Evolutionary conservation across 92 coral and sea anemone genomes (phyloP), one percentile per base, ranked within the genome.

Genomic region (Parazoanthus darwini): DNA sequence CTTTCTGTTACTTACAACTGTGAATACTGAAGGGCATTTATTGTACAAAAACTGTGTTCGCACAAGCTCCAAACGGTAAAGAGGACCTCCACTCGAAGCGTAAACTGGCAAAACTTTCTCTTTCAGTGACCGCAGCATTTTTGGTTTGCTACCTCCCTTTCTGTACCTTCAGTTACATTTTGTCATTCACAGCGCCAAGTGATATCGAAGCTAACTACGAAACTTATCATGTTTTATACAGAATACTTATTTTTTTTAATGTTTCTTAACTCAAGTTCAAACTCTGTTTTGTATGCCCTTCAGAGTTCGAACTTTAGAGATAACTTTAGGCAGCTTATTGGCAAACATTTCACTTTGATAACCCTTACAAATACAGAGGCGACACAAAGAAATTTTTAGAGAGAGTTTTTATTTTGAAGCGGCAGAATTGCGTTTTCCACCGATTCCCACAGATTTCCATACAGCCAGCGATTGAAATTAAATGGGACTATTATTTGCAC

Each of bases 1-100:
- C 9, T 46, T 74, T 74, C 78, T 74, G 78, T 22, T 74, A 74
- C n/a, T 74, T 35, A 36, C 78, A 74, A n/a, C n/a, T n/a, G n/a
- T n/a, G n/a, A 74, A 35, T 74, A 35, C 8, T 74, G 42, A 74
- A 13, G 46, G 78, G 78, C 2, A 74, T 74, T 74, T 74, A 74
- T 46, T 14, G 35, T 74, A 74, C 78, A 74, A 74, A 13, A 6
- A 74, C 46, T 74, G 46, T 74, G 42, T 14, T 15, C 2, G 78
- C 78, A 2, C 44, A 33, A 36, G 23, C 42, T 42, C 78, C 78
- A 74, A 74, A 74, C 78, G 22, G 42, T 14, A 22, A 23, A 16
- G 78, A 74, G 78, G 78, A 74, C 42, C 8, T 35, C 18, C 43
- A 36, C 42, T 33, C 78, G 1, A 74, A 74, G 22, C 78, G 78